Conservation (phyloP, 2,888 invertebrate genomes). For the Cacoxenus indagator region DNA sequence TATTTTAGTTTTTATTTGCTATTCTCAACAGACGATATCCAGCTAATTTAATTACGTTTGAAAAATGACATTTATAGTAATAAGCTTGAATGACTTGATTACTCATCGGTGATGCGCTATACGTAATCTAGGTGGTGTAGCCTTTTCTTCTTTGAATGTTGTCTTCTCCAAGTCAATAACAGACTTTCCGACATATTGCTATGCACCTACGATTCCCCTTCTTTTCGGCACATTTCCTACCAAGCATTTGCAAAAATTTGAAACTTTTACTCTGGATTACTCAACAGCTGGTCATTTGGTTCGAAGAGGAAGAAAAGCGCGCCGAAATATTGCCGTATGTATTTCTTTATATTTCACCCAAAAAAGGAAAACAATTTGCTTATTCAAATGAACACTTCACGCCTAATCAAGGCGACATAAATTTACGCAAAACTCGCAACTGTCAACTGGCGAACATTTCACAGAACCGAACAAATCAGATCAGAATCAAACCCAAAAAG, state of each 20-base stretch:
- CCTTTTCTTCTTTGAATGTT: too few relatives aligned
- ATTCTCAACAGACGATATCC: too few relatives aligned
- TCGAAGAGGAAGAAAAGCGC: conserved; percentile 41
- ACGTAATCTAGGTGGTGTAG: too few relatives aligned
- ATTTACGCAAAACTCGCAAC: conserved; percentile 33
- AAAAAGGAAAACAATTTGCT: conserved; percentile 34
- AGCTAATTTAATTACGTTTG: too few relatives aligned
- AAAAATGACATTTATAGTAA: too few relatives aligned
- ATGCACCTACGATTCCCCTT: neutral
- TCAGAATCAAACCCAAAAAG: conserved; percentile 45
- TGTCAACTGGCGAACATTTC: conserved; percentile 2
- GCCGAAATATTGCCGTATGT: conserved; percentile 40
- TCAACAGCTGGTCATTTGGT: neutral
- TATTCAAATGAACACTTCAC: conserved; percentile 59
- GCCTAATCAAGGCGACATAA: conserved; percentile 55
- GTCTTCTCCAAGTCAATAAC: too few relatives aligned
- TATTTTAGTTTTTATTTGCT: too few relatives aligned
- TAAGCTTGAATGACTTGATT: too few relatives aligned
- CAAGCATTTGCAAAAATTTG: neutral
- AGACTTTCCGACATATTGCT: too few relatives aligned
- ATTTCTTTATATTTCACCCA: conserved; percentile 21
- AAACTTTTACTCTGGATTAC: neutral
- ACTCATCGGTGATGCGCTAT: too few relatives aligned
- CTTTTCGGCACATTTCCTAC: neutral
- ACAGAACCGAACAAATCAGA: conserved; percentile 45